Evolutionary conservation across 2,797 vertebrate genomes (phyloP), one percentile per base, ranked within the genome.

Genomic region (Cirrhinus mrigala): DNA sequence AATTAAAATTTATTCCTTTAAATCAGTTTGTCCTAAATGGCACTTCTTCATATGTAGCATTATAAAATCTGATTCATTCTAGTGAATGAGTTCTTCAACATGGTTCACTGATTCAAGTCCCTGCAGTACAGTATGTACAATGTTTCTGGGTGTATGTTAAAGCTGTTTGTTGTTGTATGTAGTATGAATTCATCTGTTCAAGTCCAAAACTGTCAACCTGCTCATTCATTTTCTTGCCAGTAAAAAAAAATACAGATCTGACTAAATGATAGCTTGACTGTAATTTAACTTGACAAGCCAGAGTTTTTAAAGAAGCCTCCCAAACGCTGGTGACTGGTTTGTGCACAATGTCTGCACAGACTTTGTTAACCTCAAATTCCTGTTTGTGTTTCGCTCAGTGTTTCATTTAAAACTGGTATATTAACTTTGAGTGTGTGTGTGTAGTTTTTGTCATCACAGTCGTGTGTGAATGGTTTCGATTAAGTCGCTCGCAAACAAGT

Each of bases 391-490:
- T 70, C 69, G 50, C 16, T 44, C 62, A 6, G 50, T 3, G 4
- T 20, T 83, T 77, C 48, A 58, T 69, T 84, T 44, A 56, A 64
- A 56, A n/a, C 22, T 77, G 40, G 74, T 64, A 68, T 77, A 68
- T 66, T 76, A 76, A 24, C 58, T 54, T n/a, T 24, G 54, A 14
- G 50, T 22, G 33, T 46, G 44, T 8, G 7, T 8, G 22, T 56
- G 50, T 33, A 24, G 24, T 52, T 78, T 27, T 83, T 56, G 74
- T 44, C 46, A 58, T 68, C 71, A 50, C 18, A 69, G 22, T 76
- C 20, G 9, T 64, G 56, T 74, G 56, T 29, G 27, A 60, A 62
- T 16, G 58, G 22, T 68, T 77, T 44, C n/a, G 4, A 69, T 76
- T 66, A 50, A 77, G 82, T 52, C 27, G 11, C 44, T 20, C 16